These are phyloP conservation scores for Syrphus vitripennis DNA, from an alignment of 2,888 invertebrate genomes.

Conservation along the genomic window DNA sequence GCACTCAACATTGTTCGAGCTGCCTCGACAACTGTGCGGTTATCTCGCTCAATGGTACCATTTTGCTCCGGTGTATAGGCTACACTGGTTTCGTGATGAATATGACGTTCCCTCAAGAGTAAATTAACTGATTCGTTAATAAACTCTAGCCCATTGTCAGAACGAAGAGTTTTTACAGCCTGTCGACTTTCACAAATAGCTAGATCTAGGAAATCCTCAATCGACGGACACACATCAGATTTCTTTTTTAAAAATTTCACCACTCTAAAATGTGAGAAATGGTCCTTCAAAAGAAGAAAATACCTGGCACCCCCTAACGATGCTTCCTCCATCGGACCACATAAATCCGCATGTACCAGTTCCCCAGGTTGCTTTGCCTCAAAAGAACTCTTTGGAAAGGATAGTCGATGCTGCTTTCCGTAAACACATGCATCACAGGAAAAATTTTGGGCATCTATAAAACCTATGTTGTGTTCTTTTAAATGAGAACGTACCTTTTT, in stretches of 20 bases:
- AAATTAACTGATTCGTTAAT: conserved; percentile 35
- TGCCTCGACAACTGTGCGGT: conserved; percentile 57
- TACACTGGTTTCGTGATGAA: conserved; percentile 50
- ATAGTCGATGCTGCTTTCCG: conserved; percentile 7
- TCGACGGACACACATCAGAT: conserved; percentile 9
- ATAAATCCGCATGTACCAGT: conserved; percentile 6
- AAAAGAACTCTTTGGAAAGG: conserved; percentile 19
- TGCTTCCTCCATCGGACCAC: no score
- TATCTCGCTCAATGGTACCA: conserved; percentile 55
- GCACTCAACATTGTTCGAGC: conserved; percentile 61
- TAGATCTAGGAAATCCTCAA: not conserved
- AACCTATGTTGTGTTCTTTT: conserved; percentile 23
- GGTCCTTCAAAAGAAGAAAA: no score
- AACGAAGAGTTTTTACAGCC: not conserved
- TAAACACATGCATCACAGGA: conserved; percentile 14
- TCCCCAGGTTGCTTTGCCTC: conserved; percentile 8
- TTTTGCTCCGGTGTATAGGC: conserved; percentile 64
- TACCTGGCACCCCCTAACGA: no score
- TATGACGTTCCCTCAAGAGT: conserved; percentile 13
- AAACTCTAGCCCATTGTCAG: conserved; percentile 49
- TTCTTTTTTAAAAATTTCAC: conserved; percentile 16
- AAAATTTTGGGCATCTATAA: conserved; percentile 19
- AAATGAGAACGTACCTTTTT: conserved; percentile 6
- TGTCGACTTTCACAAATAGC: not conserved
- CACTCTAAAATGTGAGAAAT: conserved; percentile 2